A percentile compares a stretch with the other conserved stretches of the same genome.
These are phyloP conservation scores for Pachyrhynchus sulphureomaculatus DNA, from an alignment of 1,140 invertebrate genomes.

Conservation along the genomic window DNA sequence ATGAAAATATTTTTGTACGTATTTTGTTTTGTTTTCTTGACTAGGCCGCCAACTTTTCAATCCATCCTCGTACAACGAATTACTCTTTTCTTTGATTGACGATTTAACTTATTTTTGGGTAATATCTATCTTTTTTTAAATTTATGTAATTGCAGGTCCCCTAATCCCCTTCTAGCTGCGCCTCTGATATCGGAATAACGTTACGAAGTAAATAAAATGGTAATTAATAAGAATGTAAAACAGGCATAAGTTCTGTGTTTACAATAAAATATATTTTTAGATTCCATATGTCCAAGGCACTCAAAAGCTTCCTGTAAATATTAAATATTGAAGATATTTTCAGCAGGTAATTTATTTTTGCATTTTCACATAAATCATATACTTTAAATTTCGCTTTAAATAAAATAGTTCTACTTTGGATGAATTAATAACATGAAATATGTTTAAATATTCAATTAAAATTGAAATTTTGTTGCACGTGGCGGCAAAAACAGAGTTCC, in stretches of 20 bases:
- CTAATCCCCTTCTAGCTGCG: no score
- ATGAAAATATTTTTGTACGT: no score
- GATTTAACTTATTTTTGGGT: no score
- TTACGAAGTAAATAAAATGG: constrained; percentile 20
- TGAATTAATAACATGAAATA: constrained; percentile 5
- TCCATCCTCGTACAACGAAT: no score
- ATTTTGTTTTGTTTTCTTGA: no score
- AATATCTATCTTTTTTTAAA: no score
- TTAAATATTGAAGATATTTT: constrained; percentile 23
- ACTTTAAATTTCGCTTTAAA: not conserved
- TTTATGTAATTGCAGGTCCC: no score
- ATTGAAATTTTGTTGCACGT: not conserved
- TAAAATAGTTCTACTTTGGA: constrained; percentile 1
- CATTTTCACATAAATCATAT: constrained; percentile 7
- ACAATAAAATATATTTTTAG: constrained; percentile 33
- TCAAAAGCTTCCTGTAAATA: constrained; percentile 18
- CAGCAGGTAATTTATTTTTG: constrained; percentile 23
- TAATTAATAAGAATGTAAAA: constrained; percentile 31
- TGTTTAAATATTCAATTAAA: not conserved
- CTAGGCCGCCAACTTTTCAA: no score
- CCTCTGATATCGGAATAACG: not conserved
- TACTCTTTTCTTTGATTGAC: no score
- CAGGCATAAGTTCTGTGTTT: constrained; percentile 33
- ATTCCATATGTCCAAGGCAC: constrained; percentile 23
- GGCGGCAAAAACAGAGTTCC: not conserved